Percentiles rank a stretch among this genome's conserved stretches.
phyloP scores from a whole-genome alignment of 2,113 vertebrate genomes.

The Syngnathus scovelli region DNA sequence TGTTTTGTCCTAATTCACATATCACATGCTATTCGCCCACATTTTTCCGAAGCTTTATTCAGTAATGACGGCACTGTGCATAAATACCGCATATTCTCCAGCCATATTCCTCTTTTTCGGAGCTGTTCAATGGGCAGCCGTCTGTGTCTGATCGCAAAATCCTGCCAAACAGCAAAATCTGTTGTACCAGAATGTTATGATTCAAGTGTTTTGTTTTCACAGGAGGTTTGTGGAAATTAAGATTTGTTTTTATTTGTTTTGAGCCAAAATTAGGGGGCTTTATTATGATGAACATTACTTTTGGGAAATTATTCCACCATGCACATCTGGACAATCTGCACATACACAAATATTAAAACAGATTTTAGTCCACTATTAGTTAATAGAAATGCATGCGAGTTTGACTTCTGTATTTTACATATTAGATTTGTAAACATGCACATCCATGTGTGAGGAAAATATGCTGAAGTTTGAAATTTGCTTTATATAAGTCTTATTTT shows the following conservation, averaged over 20 bases:
- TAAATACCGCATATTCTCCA: slow-evolving; percentile 15
- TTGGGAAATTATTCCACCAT: neutral
- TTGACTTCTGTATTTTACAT: neutral
- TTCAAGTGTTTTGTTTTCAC: neutral
- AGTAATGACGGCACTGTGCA: neutral
- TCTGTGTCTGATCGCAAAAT: neutral
- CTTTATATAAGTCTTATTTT: neutral
- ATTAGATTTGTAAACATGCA: neutral
- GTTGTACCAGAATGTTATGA: neutral
- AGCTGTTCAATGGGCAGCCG: neutral
- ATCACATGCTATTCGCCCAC: slow-evolving; percentile 8
- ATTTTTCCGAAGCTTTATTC: slow-evolving; percentile 22
- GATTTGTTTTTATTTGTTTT: neutral
- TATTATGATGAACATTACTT: neutral
- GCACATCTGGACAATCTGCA: neutral
- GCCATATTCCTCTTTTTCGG: neutral
- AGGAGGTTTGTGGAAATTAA: neutral
- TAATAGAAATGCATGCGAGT: neutral
- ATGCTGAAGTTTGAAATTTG: neutral
- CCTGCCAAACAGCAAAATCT: neutral
- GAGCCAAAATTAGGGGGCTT: neutral
- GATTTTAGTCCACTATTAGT: neutral
- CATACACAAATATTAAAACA: neutral
- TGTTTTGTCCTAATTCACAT: slow-evolving; percentile 17
- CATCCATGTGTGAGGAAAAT: neutral